Conservation (phyloP, 1,140 invertebrate genomes). For the Zeugodacus cucurbitae region DNA sequence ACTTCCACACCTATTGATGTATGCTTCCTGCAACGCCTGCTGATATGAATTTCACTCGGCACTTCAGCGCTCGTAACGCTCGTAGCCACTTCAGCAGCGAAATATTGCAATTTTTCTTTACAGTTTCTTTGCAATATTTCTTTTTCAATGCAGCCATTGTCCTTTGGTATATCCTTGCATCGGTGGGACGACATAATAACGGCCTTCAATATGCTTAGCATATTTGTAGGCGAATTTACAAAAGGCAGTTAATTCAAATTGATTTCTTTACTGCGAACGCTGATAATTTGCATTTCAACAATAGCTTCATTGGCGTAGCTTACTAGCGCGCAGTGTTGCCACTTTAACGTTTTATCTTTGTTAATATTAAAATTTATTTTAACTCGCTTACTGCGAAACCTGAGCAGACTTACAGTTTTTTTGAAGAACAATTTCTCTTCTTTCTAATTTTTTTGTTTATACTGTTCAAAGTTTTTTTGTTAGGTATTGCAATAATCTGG, state of each 20-base stretch:
- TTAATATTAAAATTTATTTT: too few species aligned
- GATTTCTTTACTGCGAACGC: not conserved
- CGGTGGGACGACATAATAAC: not conserved
- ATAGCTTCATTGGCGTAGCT: not conserved
- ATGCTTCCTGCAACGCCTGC: not conserved
- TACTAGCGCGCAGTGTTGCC: too few species aligned
- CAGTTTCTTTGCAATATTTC: not conserved
- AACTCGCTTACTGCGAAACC: too few species aligned
- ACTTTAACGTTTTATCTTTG: too few species aligned
- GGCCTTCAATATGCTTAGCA: not conserved
- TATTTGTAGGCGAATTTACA: not conserved
- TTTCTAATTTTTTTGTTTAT: too few species aligned
- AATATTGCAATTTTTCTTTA: conserved; percentile 1
- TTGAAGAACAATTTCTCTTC: too few species aligned
- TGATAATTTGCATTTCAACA: conserved; percentile 15
- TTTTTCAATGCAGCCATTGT: not conserved
- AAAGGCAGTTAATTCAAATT: conserved; percentile 27
- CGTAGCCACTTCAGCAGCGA: not conserved
- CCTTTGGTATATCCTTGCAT: not conserved
- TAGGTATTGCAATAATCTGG: too few species aligned
- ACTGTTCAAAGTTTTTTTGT: too few species aligned
- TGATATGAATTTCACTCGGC: not conserved
- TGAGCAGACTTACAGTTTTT: too few species aligned
- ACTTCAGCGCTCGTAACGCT: not conserved
- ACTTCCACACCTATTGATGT: not conserved